Conservation (phyloP, 2,113 vertebrate species). For the Hemibagrus wyckioides region DNA sequence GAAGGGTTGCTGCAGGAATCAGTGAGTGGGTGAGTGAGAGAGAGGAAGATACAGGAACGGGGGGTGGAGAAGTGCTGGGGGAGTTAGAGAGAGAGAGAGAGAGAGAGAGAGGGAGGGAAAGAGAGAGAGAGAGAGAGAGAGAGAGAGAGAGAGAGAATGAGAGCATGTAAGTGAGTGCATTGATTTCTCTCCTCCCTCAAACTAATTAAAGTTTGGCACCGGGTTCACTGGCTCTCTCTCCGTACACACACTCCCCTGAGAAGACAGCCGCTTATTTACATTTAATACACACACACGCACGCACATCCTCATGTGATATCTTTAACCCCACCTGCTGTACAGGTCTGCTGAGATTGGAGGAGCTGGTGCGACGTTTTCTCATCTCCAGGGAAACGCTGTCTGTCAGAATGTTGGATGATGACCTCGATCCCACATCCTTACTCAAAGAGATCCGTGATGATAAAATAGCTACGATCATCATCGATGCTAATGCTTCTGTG, state of each 20-base stretch:
- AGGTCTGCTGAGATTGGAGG: conserved; percentile 88
- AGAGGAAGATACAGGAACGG: conserved; percentile 7
- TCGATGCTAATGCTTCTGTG: conserved; percentile 85
- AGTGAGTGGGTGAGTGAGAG: neutral
- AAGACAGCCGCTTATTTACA: conserved; percentile 53
- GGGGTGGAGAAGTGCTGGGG: conserved; percentile 7
- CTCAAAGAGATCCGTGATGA: conserved; percentile 91
- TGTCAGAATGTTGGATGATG: conserved; percentile 84
- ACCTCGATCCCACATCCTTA: conserved; percentile 82
- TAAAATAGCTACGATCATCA: conserved; percentile 89
- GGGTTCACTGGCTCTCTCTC: conserved; percentile 48
- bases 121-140: conserved; percentile 8
- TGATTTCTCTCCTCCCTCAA: conserved; percentile 55
- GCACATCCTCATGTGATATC: conserved; percentile 6
- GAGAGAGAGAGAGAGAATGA: conserved; percentile 40
- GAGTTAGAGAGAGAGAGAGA: conserved; percentile 7
- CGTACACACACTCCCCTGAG: conserved; percentile 38
- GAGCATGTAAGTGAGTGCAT: conserved; percentile 47
- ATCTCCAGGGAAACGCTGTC: conserved; percentile 89
- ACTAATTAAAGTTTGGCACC: conserved; percentile 58
- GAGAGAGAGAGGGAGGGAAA: conserved; percentile 12
- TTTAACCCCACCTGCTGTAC: conserved; percentile 34
- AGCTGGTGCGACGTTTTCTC: conserved; percentile 84
- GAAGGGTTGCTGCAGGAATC: neutral
- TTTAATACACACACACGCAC: conserved; percentile 45